Base-by-base conservation (phyloP, 2,113 vertebrate genomes). In the Ceuthmochares aereus region DNA sequence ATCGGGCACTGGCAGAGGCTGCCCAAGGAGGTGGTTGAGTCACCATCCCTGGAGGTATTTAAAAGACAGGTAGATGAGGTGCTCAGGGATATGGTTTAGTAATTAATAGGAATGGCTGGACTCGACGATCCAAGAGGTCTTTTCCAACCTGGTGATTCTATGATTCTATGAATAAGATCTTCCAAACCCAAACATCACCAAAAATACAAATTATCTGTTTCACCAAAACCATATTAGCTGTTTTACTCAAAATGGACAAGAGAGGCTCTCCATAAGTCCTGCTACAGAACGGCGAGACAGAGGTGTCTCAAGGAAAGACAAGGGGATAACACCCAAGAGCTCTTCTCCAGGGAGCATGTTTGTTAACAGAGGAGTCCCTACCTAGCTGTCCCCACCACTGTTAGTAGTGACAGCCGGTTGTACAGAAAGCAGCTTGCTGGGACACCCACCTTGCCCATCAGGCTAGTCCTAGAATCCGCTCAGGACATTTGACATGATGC, bases 361-460 rank as follows among this genome's bases (percentile, higher is more conserved):
- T 51, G 12, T 60, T 40, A 68, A 42, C 17, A 55, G 43, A 30
- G 34, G 36, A 7, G 17, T 26, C 70, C 29, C 49, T 76, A 7
- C 42, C 12, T 19, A 45, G 21, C 25, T 2, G 0, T 18, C 23
- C 30, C 43, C 64, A 66, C 6, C 0, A 0, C 59, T 69, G 56
- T 1, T 0, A 0, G 21, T 49, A 47, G 26, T 4, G 3, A 37
- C 8, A 14, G 43, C 26, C 66, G 75, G n/a, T n/a, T 0, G 0
- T 4, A 68, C 12, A 63, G 32, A 83, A 40, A 63, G 42, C 32
- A 27, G 40, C 3, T 0, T 19, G 29, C 17, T 15, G 11, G 34
- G 37, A 45, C 51, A 54, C 19, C 10, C 49, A 34, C 13, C 51
- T 30, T 36, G 26, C 18, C 37, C 20, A 13, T 17, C 6, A 9